Percentiles rank a stretch among this genome's conserved stretches.
Conservation (phyloP, 2,888 invertebrate species). For the Hydrotaea cyrtoneurina region DNA sequence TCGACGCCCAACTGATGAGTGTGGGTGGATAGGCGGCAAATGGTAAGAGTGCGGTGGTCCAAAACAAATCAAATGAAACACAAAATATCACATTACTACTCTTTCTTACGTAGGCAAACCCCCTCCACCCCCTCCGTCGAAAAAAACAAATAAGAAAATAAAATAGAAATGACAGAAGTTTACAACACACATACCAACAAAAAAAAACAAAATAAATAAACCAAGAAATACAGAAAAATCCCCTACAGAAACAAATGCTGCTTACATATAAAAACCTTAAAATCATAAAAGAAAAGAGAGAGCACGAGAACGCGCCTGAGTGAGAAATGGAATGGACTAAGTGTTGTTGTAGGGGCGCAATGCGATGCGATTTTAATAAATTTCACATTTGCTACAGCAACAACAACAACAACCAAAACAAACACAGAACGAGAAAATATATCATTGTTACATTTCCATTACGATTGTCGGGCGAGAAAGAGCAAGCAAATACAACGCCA, state of each 20-base stretch:
- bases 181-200: background rate
- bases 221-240: background rate
- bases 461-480: slow-evolving; percentile 41
- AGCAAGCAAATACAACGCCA: slow-evolving; percentile 15
- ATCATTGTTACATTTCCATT: slow-evolving; percentile 16
- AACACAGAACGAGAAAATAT: slow-evolving; percentile 5
- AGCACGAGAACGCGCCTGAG: background rate
- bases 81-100: slow-evolving; percentile 59
- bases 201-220: background rate
- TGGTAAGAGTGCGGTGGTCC: background rate
- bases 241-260: background rate
- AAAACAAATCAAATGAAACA: slow-evolving; percentile 42
- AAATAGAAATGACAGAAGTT: slow-evolving; percentile 30
- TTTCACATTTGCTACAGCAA: slow-evolving; percentile 27
- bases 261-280: no score
- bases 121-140: background rate
- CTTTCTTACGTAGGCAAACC: slow-evolving; percentile 29
- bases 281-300: background rate
- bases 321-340: background rate
- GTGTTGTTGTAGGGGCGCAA: background rate
- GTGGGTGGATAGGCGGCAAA: background rate
- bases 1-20: background rate
- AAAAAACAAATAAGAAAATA: slow-evolving; percentile 27
- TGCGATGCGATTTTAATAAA: slow-evolving; percentile 55
- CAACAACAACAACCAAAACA: no score